A percentile compares a stretch with the other conserved stretches of the same genome.
These are phyloP conservation scores for Margarornis squamiger DNA, from an alignment of 2,797 vertebrate species.

Conservation along the genomic window DNA sequence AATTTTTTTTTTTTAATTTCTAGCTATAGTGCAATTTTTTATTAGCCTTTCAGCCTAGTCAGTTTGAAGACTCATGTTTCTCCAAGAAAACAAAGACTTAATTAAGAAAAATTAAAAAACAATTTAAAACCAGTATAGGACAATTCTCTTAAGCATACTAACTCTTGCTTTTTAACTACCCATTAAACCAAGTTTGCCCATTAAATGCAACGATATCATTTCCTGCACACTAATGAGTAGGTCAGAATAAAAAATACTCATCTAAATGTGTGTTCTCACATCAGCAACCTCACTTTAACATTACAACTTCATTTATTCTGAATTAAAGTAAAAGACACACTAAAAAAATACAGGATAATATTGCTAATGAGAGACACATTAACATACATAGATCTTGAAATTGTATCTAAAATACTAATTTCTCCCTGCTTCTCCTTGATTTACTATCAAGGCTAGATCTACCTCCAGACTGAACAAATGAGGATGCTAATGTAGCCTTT, in stretches of 20 bases:
- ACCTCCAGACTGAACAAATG: neutral
- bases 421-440: neutral
- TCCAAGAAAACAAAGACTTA: neutral
- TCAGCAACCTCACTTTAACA: neutral
- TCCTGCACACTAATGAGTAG: neutral
- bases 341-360: neutral
- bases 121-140: neutral
- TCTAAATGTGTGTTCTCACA: neutral
- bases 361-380: neutral
- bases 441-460: neutral
- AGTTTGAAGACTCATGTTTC: fast-evolving
- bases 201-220: neutral
- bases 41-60: neutral
- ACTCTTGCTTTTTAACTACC: neutral
- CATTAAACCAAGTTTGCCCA: neutral
- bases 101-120: neutral
- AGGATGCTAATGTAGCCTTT: neutral
- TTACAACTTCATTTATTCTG: neutral
- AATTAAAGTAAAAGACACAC: neutral
- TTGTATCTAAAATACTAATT: neutral
- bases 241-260: neutral
- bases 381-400: neutral
- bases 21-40: neutral
- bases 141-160: neutral
- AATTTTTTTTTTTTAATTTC: neutral